These are phyloP conservation scores for Apis laboriosa DNA, from an alignment of 1,140 invertebrate species.

Conservation along the genomic window DNA sequence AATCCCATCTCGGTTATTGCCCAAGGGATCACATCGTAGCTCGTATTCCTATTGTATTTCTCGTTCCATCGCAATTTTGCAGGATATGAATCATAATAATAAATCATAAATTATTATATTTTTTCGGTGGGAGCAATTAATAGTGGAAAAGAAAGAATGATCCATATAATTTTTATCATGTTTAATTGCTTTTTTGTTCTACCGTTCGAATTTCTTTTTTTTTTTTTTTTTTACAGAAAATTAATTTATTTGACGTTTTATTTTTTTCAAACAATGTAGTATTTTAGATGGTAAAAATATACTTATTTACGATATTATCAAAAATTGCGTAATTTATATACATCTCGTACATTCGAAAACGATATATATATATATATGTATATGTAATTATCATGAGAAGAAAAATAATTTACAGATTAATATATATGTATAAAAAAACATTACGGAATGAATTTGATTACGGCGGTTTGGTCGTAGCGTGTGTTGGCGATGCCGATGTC, in stretches of 20 bases:
- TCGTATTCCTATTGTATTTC: slow-evolving; percentile 35
- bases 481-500: slow-evolving; percentile 58
- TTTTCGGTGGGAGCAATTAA: slow-evolving; percentile 14
- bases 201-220: no score
- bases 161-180: no score
- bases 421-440: not conserved
- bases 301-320: not conserved
- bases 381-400: not conserved
- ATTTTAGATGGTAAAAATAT: no score
- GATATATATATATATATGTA: no score
- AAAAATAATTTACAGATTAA: slow-evolving; percentile 14
- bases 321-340: not conserved
- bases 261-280: no score
- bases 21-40: slow-evolving; percentile 50
- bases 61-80: slow-evolving; percentile 1
- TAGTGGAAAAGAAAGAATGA: not conserved
- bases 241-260: no score
- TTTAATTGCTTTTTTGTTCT: no score
- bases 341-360: not conserved
- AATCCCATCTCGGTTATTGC: slow-evolving; percentile 68
- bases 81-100: not conserved
- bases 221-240: no score
- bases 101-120: slow-evolving; percentile 14
- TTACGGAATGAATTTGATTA: slow-evolving; percentile 36
- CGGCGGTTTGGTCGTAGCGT: slow-evolving; percentile 32